Conservation (phyloP, 2,888 invertebrate genomes). For the Drosophila gaucha region DNA sequence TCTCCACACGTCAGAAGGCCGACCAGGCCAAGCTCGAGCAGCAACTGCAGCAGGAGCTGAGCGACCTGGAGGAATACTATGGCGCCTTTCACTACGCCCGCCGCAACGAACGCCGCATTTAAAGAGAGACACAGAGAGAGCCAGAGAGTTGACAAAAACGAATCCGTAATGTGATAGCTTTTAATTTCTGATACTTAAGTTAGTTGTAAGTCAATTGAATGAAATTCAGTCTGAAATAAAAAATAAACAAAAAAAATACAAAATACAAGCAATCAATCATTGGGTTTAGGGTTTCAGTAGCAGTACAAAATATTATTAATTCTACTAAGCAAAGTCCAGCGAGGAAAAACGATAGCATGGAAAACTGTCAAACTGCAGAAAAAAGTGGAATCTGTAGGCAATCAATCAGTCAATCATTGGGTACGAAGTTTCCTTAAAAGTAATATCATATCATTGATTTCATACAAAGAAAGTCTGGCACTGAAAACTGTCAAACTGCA, state of each 20-base stretch:
- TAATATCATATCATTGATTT: no score
- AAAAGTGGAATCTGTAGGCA: not conserved
- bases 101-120: slow-evolving; percentile 61
- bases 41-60: slow-evolving; percentile 62
- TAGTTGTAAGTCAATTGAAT: slow-evolving; percentile 45
- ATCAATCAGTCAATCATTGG: not conserved
- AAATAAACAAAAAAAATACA: not conserved
- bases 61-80: slow-evolving; percentile 71
- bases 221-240: slow-evolving; percentile 49
- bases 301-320: not conserved
- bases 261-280: not conserved
- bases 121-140: not conserved
- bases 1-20: slow-evolving; percentile 46
- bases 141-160: not conserved
- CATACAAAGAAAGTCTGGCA: no score
- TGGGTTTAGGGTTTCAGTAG: no score
- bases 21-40: slow-evolving; percentile 48
- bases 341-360: no score
- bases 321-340: no score
- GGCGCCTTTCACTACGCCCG: slow-evolving; percentile 66
- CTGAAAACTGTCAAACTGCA: not conserved
- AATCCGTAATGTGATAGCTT: slow-evolving; percentile 59
- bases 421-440: no score
- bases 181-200: slow-evolving; percentile 15
- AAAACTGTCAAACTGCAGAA: not conserved